Base-by-base conservation (phyloP, 2,113 vertebrate species). In the Calyptomena viridis region DNA sequence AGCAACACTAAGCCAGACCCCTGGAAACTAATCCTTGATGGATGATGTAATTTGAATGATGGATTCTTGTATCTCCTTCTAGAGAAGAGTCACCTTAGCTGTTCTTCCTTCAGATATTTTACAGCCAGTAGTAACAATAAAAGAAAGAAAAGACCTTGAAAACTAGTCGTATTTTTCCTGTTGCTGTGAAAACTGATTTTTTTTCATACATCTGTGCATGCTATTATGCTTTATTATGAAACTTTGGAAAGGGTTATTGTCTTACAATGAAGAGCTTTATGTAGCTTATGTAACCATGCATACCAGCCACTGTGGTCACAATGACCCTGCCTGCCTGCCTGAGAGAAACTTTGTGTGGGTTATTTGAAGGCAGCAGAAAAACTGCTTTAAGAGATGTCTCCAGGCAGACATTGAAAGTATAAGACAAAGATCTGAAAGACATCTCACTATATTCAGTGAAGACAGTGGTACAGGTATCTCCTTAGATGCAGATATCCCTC, bases 181-280 rank as follows among this genome's bases (percentile, higher is more conserved):
- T 86, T 95, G 85, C 66, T 89, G 91, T 87, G 94, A 90, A 92
- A 97, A 95, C 46, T 0, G 85, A 93, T 35, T 75, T 94, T 28
- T 3, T 14, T 10, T 3, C 16, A 53, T 35, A 62, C 37, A 68
- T 76, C 77, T 73, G 53, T 68, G 19, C 18, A 39, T 85, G n/a
- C 40, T 78, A 73, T 95, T 96, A 78, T 87, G 28, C 37, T 82
- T 93, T 83, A 85, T 94, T 96, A 84, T 78, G 92, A 81, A 94
- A 92, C 47, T 84, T 76, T 83, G 46, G 50, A 82, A 92, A 69
- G 82, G n/a, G 63, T 88, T 90, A 83, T 83, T 71, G 66, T 81
- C 58, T 90, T 86, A 53, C 49, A 87, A 55, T 55, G 66, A 90
- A 87, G 44, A 89, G 52, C 37, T 87, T 93, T 86, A 69, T 76